Base-by-base conservation (phyloP, 2,888 invertebrate species). In the Heteromurus nitidus region DNA sequence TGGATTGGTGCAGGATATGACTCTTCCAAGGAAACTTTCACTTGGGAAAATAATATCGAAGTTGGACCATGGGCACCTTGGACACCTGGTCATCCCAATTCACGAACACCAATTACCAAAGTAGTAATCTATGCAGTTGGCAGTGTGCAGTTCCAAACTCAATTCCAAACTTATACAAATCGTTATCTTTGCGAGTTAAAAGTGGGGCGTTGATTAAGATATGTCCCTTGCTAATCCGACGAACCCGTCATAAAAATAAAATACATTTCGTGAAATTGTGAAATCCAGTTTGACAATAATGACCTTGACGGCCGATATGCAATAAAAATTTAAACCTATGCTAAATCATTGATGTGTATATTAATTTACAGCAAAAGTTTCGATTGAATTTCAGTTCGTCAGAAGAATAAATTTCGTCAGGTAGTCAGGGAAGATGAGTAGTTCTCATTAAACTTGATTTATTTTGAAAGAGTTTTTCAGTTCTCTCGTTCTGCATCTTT, bases 231-330 rank as follows among this genome's bases (percentile, higher is more conserved):
- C 18, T 68, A 74, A 5, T 9, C 26, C n/a, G 67, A 80, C n/a
- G 80, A 80, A 22, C 65, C 73, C n/a, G 62, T 80, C 3, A 69
- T 81, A n/a, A n/a, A n/a, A n/a, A n/a, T n/a, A n/a, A n/a, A n/a
- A n/a, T n/a, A n/a, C n/a, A n/a, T n/a, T n/a, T n/a, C n/a, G n/a
- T n/a, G n/a, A n/a, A n/a, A n/a, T n/a, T n/a, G n/a, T n/a, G n/a
- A n/a, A n/a, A n/a, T n/a, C n/a, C n/a, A n/a, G n/a, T n/a, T n/a
- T n/a, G n/a, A n/a, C n/a, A n/a, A n/a, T n/a, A n/a, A n/a, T n/a
- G n/a, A n/a, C n/a, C n/a, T n/a, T n/a, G n/a, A n/a, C n/a, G n/a
- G n/a, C n/a, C n/a, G n/a, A n/a, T n/a, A n/a, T n/a, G n/a, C n/a
- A n/a, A n/a, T n/a, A n/a, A n/a, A n/a, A n/a, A n/a, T n/a, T n/a